Conservation (phyloP, 2,888 invertebrate species). For the Nymphalis urticae region DNA sequence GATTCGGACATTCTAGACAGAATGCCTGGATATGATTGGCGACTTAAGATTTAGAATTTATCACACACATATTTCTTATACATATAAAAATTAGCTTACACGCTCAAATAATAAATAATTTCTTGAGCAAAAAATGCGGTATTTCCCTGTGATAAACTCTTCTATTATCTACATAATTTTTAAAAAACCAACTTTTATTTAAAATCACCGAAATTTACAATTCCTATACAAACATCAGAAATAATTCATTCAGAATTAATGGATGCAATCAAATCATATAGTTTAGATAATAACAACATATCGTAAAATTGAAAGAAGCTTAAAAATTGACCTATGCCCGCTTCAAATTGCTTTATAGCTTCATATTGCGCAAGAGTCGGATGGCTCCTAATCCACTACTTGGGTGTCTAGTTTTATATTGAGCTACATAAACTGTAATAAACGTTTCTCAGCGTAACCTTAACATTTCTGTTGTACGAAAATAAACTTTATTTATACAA, state of each 20-base stretch:
- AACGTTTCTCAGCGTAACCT: slow-evolving; percentile 42
- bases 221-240: slow-evolving; percentile 21
- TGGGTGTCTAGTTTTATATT: slow-evolving; percentile 79
- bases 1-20: too few species aligned
- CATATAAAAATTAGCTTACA: too few species aligned
- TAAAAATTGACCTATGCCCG: slow-evolving; percentile 68
- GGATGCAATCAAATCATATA: slow-evolving; percentile 37
- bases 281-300: slow-evolving; percentile 72
- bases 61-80: too few species aligned
- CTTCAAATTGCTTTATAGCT: slow-evolving; percentile 53
- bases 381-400: slow-evolving; percentile 70
- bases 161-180: too few species aligned
- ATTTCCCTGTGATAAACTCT: too few species aligned
- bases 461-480: slow-evolving; percentile 9
- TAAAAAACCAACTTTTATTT: too few species aligned
- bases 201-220: too few species aligned
- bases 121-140: too few species aligned
- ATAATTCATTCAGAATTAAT: slow-evolving; percentile 25
- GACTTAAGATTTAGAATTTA: too few species aligned
- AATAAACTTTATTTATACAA: slow-evolving; percentile 10
- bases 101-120: too few species aligned
- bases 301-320: slow-evolving; percentile 62
- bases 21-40: too few species aligned
- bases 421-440: slow-evolving; percentile 66
- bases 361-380: slow-evolving; percentile 63